phyloP scores from a whole-genome alignment of 2,888 invertebrate species.

The Sesia apiformis region DNA sequence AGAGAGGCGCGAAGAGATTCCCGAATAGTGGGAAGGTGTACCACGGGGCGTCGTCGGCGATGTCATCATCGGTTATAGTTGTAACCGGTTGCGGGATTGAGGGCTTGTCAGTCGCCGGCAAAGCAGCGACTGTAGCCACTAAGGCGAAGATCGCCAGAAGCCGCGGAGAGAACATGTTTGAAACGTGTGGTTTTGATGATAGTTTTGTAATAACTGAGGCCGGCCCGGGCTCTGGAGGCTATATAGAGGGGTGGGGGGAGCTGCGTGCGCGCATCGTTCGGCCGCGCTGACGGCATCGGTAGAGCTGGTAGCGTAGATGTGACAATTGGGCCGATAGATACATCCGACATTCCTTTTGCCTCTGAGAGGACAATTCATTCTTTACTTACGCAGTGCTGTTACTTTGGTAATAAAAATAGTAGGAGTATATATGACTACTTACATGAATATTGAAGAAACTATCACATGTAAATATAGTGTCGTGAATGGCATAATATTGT shows the following conservation, averaged over 20 bases:
- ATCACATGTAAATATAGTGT: too few relatives aligned
- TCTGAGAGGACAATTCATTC: conserved; percentile 11
- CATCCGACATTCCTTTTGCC: conserved; percentile 14
- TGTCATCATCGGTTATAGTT: conserved; percentile 33
- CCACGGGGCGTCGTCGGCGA: conserved; percentile 43
- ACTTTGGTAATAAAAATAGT: too few relatives aligned
- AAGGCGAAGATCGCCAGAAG: conserved; percentile 42
- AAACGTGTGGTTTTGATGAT: conserved; percentile 40
- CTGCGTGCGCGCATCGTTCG: conserved; percentile 53
- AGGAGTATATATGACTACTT: too few relatives aligned
- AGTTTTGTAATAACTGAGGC: conserved; percentile 52
- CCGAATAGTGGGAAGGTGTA: conserved; percentile 51
- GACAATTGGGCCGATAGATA: conserved; percentile 16
- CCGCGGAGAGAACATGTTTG: conserved; percentile 51
- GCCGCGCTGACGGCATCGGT: conserved; percentile 29
- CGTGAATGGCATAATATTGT: too few relatives aligned
- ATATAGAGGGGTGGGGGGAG: conserved; percentile 51
- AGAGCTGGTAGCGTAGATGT: conserved; percentile 21
- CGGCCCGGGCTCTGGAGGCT: conserved; percentile 47
- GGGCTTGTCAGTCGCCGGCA: conserved; percentile 42
- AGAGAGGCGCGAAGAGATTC: conserved; percentile 50
- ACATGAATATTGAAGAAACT: too few relatives aligned
- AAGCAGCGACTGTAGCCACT: conserved; percentile 39
- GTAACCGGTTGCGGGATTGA: conserved; percentile 41
- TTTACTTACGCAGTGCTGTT: too few relatives aligned